Evolutionary conservation across 2,113 vertebrate genomes (phyloP).

Genomic region (Halichoerus grypus): DNA sequence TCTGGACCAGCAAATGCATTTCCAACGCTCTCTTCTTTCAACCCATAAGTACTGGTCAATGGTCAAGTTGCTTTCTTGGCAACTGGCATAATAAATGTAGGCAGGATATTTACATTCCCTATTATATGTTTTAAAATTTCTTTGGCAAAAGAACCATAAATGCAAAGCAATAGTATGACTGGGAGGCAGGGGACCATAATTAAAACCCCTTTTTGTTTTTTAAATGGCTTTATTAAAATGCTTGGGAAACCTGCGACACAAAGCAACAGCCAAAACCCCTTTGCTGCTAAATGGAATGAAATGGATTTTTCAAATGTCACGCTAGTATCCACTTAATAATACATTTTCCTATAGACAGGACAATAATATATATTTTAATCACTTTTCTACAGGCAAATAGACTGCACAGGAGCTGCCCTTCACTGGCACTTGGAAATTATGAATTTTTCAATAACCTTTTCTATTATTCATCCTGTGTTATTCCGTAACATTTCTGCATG

Average conservation of each 20-base stretch:
- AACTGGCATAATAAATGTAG: conserved; percentile 78
- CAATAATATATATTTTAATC: conserved; percentile 93
- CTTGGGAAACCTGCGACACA: conserved; percentile 79
- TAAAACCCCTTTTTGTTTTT: conserved; percentile 84
- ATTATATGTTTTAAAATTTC: conserved; percentile 70
- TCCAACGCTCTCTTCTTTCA: neutral
- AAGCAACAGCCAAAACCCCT: conserved; percentile 65
- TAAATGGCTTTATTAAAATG: conserved; percentile 84
- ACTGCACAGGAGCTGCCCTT: conserved; percentile 91
- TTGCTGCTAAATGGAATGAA: conserved; percentile 87
- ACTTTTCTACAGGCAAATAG: conserved; percentile 91
- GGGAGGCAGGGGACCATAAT: conserved; percentile 84
- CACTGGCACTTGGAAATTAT: conserved; percentile 92
- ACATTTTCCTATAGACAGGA: conserved; percentile 91
- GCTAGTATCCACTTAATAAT: conserved; percentile 91
- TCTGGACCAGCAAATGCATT: conserved; percentile 33
- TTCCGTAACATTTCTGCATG: conserved; percentile 92
- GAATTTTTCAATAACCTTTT: conserved; percentile 96
- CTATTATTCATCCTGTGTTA: conserved; percentile 96
- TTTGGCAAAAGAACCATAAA: conserved; percentile 70
- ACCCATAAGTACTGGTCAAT: neutral
- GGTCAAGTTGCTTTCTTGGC: conserved; percentile 9
- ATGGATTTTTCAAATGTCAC: conserved; percentile 91
- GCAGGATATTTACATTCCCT: conserved; percentile 68
- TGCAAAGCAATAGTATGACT: conserved; percentile 19